Base-by-base conservation (phyloP, 2,888 invertebrate genomes). In the Harpalus rufipes region DNA sequence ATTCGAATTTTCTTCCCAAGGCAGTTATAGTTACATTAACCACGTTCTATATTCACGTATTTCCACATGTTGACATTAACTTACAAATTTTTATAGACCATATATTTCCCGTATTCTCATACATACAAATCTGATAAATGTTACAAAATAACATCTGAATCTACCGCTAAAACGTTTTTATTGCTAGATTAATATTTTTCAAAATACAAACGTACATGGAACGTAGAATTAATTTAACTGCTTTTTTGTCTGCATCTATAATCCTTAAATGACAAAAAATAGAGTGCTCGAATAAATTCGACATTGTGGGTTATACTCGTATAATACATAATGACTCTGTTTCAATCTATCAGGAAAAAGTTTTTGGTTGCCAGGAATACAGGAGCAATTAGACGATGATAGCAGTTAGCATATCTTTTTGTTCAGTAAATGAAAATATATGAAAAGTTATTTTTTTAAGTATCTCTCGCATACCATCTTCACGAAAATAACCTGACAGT, bases 41-140 rank as follows among this genome's bases (percentile, higher is more conserved):
- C 41, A 41, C 18, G 72, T 41, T 74, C 72, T 74, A 74, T 74
- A 74, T 74, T 74, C 72, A 44, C 44, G 41, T 44, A 74, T 74
- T 16, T 16, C 16, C 72, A 74, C 41, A 41, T 44, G 72, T 74
- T 74, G 72, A 74, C 72, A 74, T 74, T 74, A 41, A 12, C 16
- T 74, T 44, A 74, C 44, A 74, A 44, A 74, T 74, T 74, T 74
- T 74, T 74, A 74, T 74, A 25, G 72, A 51, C 21, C 16, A 14
- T 44, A 10, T 21, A 74, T 44, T 32, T 68, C 12, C 41, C 51
- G 18, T 21, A n/a, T 4, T 14, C 6, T 18, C 44, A 44, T 74
- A 74, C 72, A 74, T 44, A 74, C 18, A 44, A 74, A 74, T 74
- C 72, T 74, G 44, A 18, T 74, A 44, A 74, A 74, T 74, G 72